phyloP scores from a whole-genome alignment of 2,888 invertebrate genomes.

The Chromoteleia sp. region DNA sequence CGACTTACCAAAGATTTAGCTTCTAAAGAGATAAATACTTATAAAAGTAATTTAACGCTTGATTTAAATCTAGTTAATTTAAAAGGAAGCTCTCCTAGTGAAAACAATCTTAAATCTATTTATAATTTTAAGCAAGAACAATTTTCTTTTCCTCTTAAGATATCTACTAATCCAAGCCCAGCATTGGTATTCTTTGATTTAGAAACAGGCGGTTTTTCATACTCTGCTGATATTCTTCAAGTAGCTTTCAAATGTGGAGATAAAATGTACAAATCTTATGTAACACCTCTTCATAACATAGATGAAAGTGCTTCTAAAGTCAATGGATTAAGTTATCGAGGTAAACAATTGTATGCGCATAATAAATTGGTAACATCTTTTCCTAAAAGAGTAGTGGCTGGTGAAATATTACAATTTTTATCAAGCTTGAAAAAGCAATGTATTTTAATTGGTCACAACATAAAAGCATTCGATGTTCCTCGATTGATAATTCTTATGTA shows the following conservation, averaged over 20 bases:
- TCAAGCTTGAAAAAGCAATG: constrained; percentile 28
- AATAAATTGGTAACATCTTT: constrained; percentile 25
- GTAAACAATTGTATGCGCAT: constrained; percentile 36
- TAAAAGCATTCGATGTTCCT: constrained; percentile 12
- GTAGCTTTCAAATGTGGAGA: constrained; percentile 39
- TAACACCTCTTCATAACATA: constrained; percentile 35
- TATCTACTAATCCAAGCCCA: too few species aligned
- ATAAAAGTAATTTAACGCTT: too few species aligned
- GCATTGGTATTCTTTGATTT: constrained; percentile 47
- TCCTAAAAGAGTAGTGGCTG: constrained; percentile 42
- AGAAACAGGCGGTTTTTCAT: constrained; percentile 41
- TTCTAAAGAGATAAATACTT: too few species aligned
- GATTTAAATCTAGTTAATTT: too few species aligned
- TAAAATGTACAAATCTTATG: constrained; percentile 10
- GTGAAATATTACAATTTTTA: constrained; percentile 31
- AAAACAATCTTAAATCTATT: too few species aligned
- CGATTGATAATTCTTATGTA: constrained; percentile 23
- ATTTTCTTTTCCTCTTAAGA: too few species aligned
- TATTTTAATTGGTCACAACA: constrained; percentile 34
- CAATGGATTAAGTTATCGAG: constrained; percentile 26
- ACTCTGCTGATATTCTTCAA: constrained; percentile 39
- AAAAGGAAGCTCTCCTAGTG: too few species aligned
- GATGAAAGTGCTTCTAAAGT: constrained; percentile 26
- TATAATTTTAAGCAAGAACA: too few species aligned
- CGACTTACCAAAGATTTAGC: too few species aligned